These are phyloP conservation scores for Prenolepis imparis DNA, from an alignment of 2,888 invertebrate genomes.

Conservation along the genomic window DNA sequence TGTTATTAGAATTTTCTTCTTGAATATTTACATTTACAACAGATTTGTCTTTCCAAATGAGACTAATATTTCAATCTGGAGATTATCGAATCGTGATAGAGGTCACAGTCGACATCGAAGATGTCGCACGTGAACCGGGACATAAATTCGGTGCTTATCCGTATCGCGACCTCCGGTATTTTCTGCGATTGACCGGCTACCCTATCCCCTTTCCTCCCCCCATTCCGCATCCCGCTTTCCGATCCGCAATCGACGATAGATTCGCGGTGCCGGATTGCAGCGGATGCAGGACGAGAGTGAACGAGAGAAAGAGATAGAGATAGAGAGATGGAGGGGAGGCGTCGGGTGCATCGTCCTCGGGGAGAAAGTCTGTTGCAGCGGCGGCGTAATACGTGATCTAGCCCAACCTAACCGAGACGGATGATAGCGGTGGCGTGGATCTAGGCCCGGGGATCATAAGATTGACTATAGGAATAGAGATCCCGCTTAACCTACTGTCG, in stretches of 20 bases:
- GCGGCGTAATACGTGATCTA: constrained; percentile 79
- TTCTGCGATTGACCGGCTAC: constrained; percentile 40
- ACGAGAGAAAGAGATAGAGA: constrained; percentile 34
- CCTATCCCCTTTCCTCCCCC: constrained; percentile 2
- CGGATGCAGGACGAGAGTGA: constrained; percentile 60
- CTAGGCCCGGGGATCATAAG: constrained; percentile 70
- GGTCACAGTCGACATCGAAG: background rate
- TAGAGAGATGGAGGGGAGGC: constrained; percentile 67
- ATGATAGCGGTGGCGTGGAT: constrained; percentile 61
- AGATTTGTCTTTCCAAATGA: background rate
- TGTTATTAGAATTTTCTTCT: background rate
- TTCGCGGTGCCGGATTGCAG: constrained; percentile 37
- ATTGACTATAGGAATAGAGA: constrained; percentile 79
- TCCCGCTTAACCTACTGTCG: constrained; percentile 77
- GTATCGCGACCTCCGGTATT: constrained; percentile 45
- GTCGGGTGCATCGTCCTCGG: constrained; percentile 85
- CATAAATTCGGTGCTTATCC: constrained; percentile 37
- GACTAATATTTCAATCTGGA: background rate
- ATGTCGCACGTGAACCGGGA: background rate
- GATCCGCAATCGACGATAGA: constrained; percentile 46
- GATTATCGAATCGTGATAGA: background rate
- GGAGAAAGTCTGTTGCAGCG: constrained; percentile 84
- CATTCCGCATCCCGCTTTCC: constrained; percentile 38
- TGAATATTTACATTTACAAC: background rate
- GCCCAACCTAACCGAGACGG: constrained; percentile 71